These are phyloP conservation scores for Dipodomys ordii DNA, from an alignment of 2,113 vertebrate genomes.

Conservation along the genomic window DNA sequence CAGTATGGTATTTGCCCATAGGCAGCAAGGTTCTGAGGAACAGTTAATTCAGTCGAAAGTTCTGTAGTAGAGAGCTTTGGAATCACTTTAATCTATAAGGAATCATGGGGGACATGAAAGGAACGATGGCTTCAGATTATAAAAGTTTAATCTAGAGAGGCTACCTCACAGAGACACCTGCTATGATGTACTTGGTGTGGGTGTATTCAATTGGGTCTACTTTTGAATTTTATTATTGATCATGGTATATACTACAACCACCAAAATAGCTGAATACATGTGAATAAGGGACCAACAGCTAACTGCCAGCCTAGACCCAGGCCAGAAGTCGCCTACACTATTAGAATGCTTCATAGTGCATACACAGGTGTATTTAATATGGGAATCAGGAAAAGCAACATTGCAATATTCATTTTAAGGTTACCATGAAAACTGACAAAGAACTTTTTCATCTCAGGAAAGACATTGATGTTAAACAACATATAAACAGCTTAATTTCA, in stretches of 20 bases:
- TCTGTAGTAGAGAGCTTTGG: background rate
- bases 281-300: background rate
- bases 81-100: constrained; percentile 32
- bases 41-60: background rate
- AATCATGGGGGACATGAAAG: background rate
- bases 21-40: background rate
- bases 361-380: background rate
- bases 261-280: background rate
- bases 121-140: background rate
- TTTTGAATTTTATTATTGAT: background rate
- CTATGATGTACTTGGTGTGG: no score
- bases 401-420: background rate
- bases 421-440: background rate
- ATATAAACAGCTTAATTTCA: background rate
- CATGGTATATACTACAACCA: background rate
- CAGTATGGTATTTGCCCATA: no score
- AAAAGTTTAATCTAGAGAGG: background rate
- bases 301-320: background rate
- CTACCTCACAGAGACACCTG: background rate
- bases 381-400: background rate
- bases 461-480: background rate
- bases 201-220: background rate
- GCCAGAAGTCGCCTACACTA: background rate
- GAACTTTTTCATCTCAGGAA: background rate
- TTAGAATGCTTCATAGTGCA: background rate